A percentile compares a stretch with the other conserved stretches of the same genome.
Evolutionary conservation across 2,797 vertebrate species (phyloP).

Genomic region (Enteromius fasciolatus): DNA sequence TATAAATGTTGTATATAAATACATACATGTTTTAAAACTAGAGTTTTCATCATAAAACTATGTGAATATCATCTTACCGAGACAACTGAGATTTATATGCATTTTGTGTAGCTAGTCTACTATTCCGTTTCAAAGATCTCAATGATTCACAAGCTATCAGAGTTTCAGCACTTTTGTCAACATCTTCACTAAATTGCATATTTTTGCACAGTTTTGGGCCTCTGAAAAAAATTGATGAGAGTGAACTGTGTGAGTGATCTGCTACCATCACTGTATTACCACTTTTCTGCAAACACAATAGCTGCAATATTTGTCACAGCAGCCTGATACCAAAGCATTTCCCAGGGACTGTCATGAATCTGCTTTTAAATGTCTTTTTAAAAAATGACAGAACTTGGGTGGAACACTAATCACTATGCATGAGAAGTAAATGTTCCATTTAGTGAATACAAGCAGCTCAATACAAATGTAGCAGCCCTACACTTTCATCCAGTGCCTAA

Average conservation of each 20-base stretch:
- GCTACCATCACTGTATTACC: neutral
- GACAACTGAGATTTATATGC: neutral
- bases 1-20: too few species aligned
- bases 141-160: neutral
- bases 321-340: neutral
- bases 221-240: neutral
- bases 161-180: neutral
- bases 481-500: conserved; percentile 1
- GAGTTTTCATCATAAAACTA: neutral
- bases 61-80: neutral
- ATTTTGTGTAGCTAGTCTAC: neutral
- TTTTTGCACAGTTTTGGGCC: neutral
- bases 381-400: neutral
- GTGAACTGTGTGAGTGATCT: neutral
- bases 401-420: neutral
- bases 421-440: neutral
- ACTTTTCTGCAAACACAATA: neutral
- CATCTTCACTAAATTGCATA: neutral
- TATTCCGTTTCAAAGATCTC: neutral
- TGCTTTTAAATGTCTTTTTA: neutral
- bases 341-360: neutral
- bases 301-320: neutral
- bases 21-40: neutral
- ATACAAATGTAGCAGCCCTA: neutral
- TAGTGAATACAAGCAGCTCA: neutral